These are phyloP conservation scores for Harpalus rufipes DNA, from an alignment of 2,888 invertebrate genomes.

Conservation along the genomic window DNA sequence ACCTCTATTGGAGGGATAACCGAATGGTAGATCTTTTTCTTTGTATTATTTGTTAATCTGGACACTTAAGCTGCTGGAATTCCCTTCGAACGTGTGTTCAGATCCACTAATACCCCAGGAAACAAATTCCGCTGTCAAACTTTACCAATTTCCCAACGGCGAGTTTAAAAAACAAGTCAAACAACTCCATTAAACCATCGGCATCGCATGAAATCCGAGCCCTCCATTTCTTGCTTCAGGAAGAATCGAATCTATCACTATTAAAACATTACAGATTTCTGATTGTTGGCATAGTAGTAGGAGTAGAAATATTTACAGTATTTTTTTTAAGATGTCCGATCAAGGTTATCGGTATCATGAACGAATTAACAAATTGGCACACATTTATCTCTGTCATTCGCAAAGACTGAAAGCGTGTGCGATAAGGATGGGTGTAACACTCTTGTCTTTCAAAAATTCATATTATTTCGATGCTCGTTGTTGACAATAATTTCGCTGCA, in stretches of 20 bases:
- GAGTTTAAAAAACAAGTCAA: conserved; percentile 48
- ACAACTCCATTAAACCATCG: conserved; percentile 38
- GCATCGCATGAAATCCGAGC: conserved; percentile 10
- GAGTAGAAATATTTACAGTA: too few relatives aligned
- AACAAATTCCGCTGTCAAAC: conserved; percentile 48
- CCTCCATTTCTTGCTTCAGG: not conserved
- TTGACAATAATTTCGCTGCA: too few relatives aligned
- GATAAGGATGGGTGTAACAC: too few relatives aligned
- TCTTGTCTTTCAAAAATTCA: too few relatives aligned
- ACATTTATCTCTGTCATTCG: too few relatives aligned
- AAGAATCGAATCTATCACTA: not conserved
- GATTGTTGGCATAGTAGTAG: too few relatives aligned
- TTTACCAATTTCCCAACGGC: conserved; percentile 38
- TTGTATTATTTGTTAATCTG: conserved; percentile 14
- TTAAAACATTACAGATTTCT: not conserved
- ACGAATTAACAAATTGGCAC: too few relatives aligned
- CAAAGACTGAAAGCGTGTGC: too few relatives aligned
- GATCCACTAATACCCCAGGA: conserved; percentile 22
- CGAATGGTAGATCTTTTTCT: not conserved
- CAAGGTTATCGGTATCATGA: too few relatives aligned
- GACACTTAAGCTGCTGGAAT: conserved; percentile 4
- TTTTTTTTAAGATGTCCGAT: too few relatives aligned
- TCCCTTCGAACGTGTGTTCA: conserved; percentile 25
- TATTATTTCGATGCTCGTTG: too few relatives aligned
- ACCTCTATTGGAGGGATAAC: too few relatives aligned